Conservation (phyloP, 2,113 vertebrate genomes). For the Charadrius vociferus region DNA sequence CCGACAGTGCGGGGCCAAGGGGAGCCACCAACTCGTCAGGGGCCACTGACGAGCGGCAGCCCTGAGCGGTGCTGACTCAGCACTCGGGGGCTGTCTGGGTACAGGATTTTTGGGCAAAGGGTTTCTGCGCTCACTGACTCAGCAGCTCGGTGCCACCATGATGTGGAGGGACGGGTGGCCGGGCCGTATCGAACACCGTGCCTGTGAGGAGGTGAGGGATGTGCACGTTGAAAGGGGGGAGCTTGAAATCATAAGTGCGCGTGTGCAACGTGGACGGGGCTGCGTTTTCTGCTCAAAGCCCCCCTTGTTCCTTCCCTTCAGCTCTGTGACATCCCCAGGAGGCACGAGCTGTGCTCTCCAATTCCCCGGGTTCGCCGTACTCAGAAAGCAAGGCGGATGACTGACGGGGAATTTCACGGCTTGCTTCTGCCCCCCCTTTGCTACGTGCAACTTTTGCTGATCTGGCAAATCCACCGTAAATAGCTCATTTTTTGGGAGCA, state of each 20-base stretch:
- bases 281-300: neutral
- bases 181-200: accelerated
- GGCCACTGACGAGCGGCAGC: accelerated
- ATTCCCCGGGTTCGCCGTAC: accelerated
- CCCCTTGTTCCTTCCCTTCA: neutral
- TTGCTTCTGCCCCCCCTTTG: neutral
- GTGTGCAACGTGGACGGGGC: accelerated
- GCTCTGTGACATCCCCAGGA: neutral
- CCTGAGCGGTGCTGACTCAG: neutral
- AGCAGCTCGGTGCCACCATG: neutral
- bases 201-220: neutral
- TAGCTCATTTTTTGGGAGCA: neutral
- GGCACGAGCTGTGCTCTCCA: neutral
- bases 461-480: neutral
- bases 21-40: neutral
- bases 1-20: accelerated
- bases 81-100: neutral
- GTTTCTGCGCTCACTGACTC: neutral
- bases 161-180: accelerated
- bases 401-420: neutral
- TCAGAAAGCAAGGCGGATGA: neutral
- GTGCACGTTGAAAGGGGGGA: accelerated
- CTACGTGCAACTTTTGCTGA: neutral
- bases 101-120: neutral
- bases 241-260: neutral